These are phyloP conservation scores for Armadillidium nasatum DNA, from an alignment of 1,140 invertebrate species.

Conservation along the genomic window DNA sequence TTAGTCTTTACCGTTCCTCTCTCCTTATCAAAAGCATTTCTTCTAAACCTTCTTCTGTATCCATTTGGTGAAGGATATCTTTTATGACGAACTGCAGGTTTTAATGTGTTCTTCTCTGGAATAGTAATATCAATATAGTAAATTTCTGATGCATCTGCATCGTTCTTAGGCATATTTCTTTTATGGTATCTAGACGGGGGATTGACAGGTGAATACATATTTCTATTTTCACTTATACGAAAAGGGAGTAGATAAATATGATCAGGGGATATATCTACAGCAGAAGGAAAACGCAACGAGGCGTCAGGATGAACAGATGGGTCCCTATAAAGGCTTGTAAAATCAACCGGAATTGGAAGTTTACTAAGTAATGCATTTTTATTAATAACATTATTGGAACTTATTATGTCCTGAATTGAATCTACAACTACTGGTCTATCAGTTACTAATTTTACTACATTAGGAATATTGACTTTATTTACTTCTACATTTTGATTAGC, in stretches of 20 bases:
- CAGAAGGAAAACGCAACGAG: slow-evolving; percentile 18
- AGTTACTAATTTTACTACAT: not conserved
- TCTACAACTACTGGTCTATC: slow-evolving; percentile 13
- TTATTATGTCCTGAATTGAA: not conserved
- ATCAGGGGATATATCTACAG: slow-evolving; percentile 9
- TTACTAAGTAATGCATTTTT: not conserved
- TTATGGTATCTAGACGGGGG: not conserved
- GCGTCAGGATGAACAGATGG: slow-evolving; percentile 2
- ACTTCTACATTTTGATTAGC: not conserved
- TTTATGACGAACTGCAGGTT: slow-evolving; percentile 13
- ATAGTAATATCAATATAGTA: slow-evolving; percentile 45
- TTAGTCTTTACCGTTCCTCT: slow-evolving; percentile 5
- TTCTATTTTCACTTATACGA: not conserved
- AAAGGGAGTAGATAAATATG: slow-evolving; percentile 32
- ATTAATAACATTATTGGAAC: not conserved
- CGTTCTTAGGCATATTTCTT: not conserved
- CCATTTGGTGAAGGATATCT: not conserved
- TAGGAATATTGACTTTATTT: not conserved
- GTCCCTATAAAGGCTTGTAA: not conserved
- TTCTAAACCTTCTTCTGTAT: not conserved
- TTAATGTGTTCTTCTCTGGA: slow-evolving; percentile 35
- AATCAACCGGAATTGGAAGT: not conserved
- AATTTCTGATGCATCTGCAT: slow-evolving; percentile 11
- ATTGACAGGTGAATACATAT: not conserved
- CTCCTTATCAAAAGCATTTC: not conserved